Evolutionary conservation across 2,888 invertebrate genomes (phyloP), one percentile per base, ranked within the genome.

Genomic region (Meteorus cinctellus): DNA sequence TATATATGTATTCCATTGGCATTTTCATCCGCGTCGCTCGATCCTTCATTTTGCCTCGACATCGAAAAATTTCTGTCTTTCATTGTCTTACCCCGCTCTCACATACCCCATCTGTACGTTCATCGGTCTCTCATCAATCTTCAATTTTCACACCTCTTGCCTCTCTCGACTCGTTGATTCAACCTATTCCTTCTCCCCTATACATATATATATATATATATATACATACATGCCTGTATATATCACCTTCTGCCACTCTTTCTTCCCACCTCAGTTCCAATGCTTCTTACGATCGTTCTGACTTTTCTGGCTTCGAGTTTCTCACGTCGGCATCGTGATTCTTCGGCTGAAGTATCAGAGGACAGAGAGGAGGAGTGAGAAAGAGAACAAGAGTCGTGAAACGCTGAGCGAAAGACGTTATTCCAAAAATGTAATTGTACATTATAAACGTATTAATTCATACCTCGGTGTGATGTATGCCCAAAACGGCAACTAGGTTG

Each of bases 71-170:
- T 71, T 71, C 60, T 71, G 70, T 71, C 70, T 71, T 36, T 36
- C 70, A 60, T 71, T 71, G 70, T 71, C 70, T 59, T 41, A 12
- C 62, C 69, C 48, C 12, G 16, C 60, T 62, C 27, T 29, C 71
- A 72, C 63, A 60, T 45, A 16, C 55, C 51, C 55, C 48, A 55
- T 69, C 69, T 55, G 48, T 51, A 29, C 60, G 29, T 31, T 62
- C 59, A 74, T 74, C 48, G 45, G 62, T 34, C 34, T 29, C 67
- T 74, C 74, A 74, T 74, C 62, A 74, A 74, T 74, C 68, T 74
- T 74, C 60, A 60, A 74, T 74, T 69, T 69, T 48, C 69, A 60
- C 55, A 31, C 51, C 45, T 62, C 36, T 55, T 34, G 48, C 24
- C 31, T 72, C 27, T 24, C 60, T 55, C 55, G 19, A 55, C 55